Conservation (phyloP, 2,113 vertebrate species). For the Passerina amoena region DNA sequence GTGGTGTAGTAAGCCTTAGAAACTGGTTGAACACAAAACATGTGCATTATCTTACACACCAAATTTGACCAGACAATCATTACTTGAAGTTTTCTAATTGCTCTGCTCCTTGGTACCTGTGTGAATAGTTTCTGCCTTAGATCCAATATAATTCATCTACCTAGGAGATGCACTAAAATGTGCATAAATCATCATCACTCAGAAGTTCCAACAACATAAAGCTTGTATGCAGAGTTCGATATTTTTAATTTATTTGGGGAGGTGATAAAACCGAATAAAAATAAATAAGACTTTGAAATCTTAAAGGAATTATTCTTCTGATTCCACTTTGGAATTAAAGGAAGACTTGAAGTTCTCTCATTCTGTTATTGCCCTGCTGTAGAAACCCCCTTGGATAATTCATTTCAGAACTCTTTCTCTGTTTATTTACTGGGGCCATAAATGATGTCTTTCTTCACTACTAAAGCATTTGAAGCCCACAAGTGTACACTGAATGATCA, state of each 20-base stretch:
- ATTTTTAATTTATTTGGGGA: not conserved
- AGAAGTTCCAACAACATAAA: not conserved
- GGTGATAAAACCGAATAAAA: not conserved
- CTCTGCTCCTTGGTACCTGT: not conserved
- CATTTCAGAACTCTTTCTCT: not conserved
- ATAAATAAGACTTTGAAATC: not conserved
- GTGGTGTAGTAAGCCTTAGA: not conserved
- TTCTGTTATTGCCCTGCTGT: not conserved
- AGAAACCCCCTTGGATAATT: not conserved
- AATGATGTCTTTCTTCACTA: not conserved
- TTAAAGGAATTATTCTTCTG: not conserved
- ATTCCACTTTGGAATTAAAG: not conserved
- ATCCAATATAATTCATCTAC: not conserved
- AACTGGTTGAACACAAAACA: not conserved
- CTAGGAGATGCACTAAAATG: not conserved
- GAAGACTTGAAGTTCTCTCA: not conserved
- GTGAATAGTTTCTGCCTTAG: not conserved
- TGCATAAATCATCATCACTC: not conserved
- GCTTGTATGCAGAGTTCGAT: not conserved
- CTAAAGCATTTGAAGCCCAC: not conserved
- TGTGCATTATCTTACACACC: not conserved
- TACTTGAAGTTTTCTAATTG: not conserved
- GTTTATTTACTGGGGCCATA: not conserved
- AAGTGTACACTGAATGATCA: not conserved
- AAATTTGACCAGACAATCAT: not conserved